phyloP scores from a whole-genome alignment of 2,888 invertebrate species.

The Apomyelois bistriatella region DNA sequence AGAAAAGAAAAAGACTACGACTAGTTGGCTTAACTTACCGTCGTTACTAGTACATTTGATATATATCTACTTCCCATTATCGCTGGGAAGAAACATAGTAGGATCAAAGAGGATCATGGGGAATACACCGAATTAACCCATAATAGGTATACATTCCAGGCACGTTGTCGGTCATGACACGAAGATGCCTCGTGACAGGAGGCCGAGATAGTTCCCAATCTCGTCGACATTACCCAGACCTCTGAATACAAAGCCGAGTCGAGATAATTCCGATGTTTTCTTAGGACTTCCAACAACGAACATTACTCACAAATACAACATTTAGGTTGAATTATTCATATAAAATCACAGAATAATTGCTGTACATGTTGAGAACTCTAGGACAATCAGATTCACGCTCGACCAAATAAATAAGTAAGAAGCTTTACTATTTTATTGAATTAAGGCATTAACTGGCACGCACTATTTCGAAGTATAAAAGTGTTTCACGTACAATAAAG shows the following conservation, averaged over 20 bases:
- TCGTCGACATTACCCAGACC: slow-evolving; percentile 15
- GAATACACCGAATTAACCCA: slow-evolving; percentile 15
- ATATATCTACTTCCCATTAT: too few relatives aligned
- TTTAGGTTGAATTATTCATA: not conserved
- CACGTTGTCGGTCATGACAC: slow-evolving; percentile 47
- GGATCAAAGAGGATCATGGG: not conserved
- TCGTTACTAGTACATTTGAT: too few relatives aligned
- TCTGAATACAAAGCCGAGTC: slow-evolving; percentile 18
- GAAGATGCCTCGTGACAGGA: slow-evolving; percentile 32
- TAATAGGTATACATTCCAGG: slow-evolving; percentile 48
- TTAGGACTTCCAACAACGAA: slow-evolving; percentile 4
- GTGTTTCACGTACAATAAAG: slow-evolving; percentile 26
- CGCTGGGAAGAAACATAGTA: not conserved
- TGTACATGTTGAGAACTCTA: slow-evolving; percentile 62
- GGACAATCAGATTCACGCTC: slow-evolving; percentile 58
- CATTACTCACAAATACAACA: not conserved
- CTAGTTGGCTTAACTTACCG: too few relatives aligned
- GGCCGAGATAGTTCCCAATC: slow-evolving; percentile 30
- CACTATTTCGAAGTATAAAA: slow-evolving; percentile 66
- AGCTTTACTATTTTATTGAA: slow-evolving; percentile 78
- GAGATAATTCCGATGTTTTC: slow-evolving; percentile 15
- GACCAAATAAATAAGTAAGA: slow-evolving; percentile 69
- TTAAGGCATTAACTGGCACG: slow-evolving; percentile 78
- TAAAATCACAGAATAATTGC: slow-evolving; percentile 24
- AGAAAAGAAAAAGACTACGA: too few relatives aligned